Evolutionary conservation across 2,797 vertebrate species (phyloP).

Genomic region (Gymnoscopelus braueri): DNA sequence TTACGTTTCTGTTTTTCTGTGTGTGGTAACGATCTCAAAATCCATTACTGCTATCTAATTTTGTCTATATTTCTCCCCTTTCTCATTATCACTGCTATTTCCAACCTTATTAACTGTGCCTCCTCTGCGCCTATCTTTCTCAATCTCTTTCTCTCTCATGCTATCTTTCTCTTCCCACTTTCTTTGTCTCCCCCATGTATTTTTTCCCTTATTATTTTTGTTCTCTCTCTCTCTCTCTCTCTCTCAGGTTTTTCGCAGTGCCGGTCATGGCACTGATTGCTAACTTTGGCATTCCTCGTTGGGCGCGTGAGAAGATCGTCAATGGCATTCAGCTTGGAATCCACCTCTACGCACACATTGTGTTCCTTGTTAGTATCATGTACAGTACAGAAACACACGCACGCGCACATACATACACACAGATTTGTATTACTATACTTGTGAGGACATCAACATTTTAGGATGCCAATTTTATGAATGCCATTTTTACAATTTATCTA

Average conservation of each 20-base stretch:
- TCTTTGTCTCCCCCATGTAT: background rate
- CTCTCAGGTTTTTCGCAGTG: constrained; percentile 91
- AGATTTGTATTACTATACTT: background rate
- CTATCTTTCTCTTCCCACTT: background rate
- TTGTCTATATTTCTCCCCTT: constrained; percentile 49
- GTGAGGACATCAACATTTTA: too few relatives aligned
- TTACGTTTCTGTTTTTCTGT: constrained; percentile 9
- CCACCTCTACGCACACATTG: constrained; percentile 91
- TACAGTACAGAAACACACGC: background rate
- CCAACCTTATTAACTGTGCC: constrained; percentile 61
- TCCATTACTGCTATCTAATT: constrained; percentile 39
- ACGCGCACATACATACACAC: constrained; percentile 7
- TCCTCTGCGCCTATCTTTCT: constrained; percentile 40
- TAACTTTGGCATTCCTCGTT: constrained; percentile 93
- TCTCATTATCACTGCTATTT: constrained; percentile 46
- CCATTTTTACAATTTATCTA: too few relatives aligned
- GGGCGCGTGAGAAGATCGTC: constrained; percentile 95
- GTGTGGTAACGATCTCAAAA: constrained; percentile 27
- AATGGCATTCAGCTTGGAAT: constrained; percentile 94
- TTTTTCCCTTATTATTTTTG: background rate
- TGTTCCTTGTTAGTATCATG: constrained; percentile 86
- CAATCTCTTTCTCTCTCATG: constrained; percentile 18
- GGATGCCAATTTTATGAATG: too few relatives aligned
- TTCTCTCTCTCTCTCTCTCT: constrained; percentile 15
- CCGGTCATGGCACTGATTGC: constrained; percentile 92